Evolutionary conservation across 2,888 invertebrate genomes (phyloP).

Genomic region (Sesia apiformis): DNA sequence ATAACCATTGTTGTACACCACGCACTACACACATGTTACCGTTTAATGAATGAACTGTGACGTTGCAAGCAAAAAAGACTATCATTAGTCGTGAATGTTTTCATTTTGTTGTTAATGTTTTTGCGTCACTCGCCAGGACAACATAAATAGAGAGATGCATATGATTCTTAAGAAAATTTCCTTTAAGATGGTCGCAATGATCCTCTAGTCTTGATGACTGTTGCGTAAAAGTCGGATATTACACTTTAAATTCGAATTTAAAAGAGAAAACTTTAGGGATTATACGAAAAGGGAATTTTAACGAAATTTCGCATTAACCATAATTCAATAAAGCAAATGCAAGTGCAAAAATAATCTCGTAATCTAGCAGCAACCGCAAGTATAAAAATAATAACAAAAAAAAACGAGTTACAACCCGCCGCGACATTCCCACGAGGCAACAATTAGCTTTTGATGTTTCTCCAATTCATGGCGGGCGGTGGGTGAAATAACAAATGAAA

Average conservation of each 20-base stretch:
- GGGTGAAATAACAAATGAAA: not conserved
- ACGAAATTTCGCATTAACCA: constrained; percentile 4
- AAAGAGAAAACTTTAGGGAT: not conserved
- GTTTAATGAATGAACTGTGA: constrained; percentile 40
- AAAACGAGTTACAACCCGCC: constrained; percentile 38
- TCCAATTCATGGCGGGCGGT: constrained; percentile 18
- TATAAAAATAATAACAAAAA: constrained; percentile 36
- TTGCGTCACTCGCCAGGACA: too few species aligned
- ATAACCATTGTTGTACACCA: constrained; percentile 52
- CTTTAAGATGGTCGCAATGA: too few species aligned
- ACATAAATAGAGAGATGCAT: too few species aligned
- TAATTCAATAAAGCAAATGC: constrained; percentile 13
- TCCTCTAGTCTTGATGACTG: too few species aligned
- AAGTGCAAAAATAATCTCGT: constrained; percentile 46
- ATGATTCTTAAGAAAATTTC: too few species aligned
- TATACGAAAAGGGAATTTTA: constrained; percentile 5
- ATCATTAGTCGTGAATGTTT: too few species aligned
- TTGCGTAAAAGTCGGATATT: not conserved
- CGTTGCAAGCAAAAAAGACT: constrained; percentile 17
- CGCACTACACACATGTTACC: constrained; percentile 42
- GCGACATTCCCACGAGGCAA: constrained; percentile 52
- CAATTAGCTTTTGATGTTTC: constrained; percentile 32
- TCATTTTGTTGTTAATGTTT: not conserved
- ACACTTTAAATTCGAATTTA: not conserved
- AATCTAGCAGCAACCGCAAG: constrained; percentile 29